A percentile compares a stretch with the other conserved stretches of the same genome.
Conservation (phyloP, 1,140 invertebrate genomes). For the Lycorma delicatula region DNA sequence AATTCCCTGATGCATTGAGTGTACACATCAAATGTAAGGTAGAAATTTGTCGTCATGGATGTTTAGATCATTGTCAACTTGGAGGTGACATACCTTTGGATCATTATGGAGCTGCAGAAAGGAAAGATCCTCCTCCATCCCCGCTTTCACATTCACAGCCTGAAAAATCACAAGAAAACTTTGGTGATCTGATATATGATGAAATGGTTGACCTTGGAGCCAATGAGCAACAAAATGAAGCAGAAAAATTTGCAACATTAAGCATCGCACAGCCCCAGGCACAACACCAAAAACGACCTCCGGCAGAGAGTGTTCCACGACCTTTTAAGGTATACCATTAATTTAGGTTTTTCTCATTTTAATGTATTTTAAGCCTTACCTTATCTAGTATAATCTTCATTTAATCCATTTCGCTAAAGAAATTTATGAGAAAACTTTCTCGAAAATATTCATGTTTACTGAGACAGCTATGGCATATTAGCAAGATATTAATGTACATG, state of each 20-base stretch:
- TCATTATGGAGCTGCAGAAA: conserved; percentile 43
- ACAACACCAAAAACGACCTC: conserved; percentile 32
- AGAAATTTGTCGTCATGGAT: conserved; percentile 85
- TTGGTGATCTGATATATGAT: conserved; percentile 30
- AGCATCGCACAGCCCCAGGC: conserved; percentile 41
- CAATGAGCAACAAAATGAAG: conserved; percentile 12
- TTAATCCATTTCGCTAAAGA: too few relatives aligned
- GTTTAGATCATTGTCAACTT: conserved; percentile 78
- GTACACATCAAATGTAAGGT: conserved; percentile 91
- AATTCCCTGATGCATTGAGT: conserved; percentile 88
- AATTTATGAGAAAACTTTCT: too few relatives aligned
- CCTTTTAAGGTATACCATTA: conserved; percentile 27
- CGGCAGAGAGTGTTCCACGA: conserved; percentile 41
- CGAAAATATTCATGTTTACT: too few relatives aligned
- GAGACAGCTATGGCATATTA: too few relatives aligned
- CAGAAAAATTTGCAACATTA: conserved; percentile 17
- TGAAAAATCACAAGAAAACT: conserved; percentile 13
- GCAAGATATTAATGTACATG: too few relatives aligned
- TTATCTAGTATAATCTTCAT: too few relatives aligned
- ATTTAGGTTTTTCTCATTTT: too few relatives aligned
- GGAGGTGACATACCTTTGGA: conserved; percentile 31
- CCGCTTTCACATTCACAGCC: conserved; percentile 22
- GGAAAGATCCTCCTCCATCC: conserved; percentile 41
- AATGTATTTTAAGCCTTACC: too few relatives aligned
- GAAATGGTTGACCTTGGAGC: conserved; percentile 24